Evolutionary conservation across 2,797 vertebrate species (phyloP).

Genomic region (Xenopus petersii): DNA sequence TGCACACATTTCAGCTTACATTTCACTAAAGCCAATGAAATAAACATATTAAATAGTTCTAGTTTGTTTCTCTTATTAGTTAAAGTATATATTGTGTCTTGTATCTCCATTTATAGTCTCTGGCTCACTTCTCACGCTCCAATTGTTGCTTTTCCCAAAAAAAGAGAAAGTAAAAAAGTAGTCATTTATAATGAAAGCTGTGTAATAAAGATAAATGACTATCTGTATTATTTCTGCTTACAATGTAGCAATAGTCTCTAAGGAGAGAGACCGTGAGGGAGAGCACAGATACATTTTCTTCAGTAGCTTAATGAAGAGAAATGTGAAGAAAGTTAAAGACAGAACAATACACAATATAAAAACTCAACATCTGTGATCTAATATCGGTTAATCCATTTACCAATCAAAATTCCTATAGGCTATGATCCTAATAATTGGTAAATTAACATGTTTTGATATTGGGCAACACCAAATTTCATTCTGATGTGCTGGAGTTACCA

Average conservation of each 20-base stretch:
- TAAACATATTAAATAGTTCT: too few relatives aligned
- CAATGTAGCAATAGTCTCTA: not conserved
- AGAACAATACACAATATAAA: not conserved
- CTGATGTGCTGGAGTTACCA: too few relatives aligned
- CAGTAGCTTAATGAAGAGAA: slow-evolving; percentile 1
- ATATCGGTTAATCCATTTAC: too few relatives aligned
- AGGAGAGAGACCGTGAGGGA: not conserved
- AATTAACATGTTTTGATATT: too few relatives aligned
- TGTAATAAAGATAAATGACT: not conserved
- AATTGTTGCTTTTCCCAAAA: not conserved
- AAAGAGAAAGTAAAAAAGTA: not conserved
- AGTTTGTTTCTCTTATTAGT: too few relatives aligned
- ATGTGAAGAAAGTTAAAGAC: not conserved
- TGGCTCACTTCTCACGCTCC: not conserved
- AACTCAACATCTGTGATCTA: not conserved
- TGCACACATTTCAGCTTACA: too few relatives aligned
- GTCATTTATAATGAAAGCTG: not conserved
- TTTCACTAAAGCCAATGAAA: too few relatives aligned
- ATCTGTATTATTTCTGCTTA: not conserved
- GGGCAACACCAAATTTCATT: too few relatives aligned
- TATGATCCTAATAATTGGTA: too few relatives aligned
- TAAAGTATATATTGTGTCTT: too few relatives aligned
- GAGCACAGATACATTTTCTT: not conserved
- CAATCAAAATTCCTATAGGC: too few relatives aligned
- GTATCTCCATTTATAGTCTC: too few relatives aligned